A percentile compares a stretch with the other conserved stretches of the same genome.
Evolutionary conservation across 1,140 invertebrate species (phyloP).

Genomic region (Drosophila rufa): DNA sequence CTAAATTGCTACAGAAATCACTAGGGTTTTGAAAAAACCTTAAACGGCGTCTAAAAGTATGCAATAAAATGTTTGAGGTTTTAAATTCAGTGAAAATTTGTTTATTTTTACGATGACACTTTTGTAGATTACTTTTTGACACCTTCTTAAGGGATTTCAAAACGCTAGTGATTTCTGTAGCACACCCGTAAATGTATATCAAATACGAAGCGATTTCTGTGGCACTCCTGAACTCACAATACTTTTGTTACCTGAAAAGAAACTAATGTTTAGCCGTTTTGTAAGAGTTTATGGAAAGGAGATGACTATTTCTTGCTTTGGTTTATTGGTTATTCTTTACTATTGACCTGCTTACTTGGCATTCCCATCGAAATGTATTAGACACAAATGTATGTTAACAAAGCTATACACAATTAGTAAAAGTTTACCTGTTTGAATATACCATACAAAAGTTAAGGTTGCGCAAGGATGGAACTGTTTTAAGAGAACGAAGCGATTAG

Average conservation of each 20-base stretch:
- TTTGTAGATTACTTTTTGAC: no score
- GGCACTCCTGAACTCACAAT: background rate
- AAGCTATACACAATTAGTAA: slow-evolving; percentile 17
- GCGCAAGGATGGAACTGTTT: slow-evolving; percentile 1
- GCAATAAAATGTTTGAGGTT: no score
- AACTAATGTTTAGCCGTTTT: slow-evolving; percentile 30
- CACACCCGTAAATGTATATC: background rate
- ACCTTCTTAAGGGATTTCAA: no score
- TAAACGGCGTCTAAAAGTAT: no score
- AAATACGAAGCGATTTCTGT: background rate
- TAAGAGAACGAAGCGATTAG: slow-evolving; percentile 4
- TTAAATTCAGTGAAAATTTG: no score
- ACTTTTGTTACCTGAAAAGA: background rate
- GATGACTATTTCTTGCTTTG: background rate
- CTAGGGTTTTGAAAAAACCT: no score
- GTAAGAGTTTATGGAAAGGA: slow-evolving; percentile 44
- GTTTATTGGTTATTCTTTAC: slow-evolving; percentile 4
- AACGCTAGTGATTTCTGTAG: no score
- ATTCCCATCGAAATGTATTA: slow-evolving; percentile 3
- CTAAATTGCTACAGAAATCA: background rate
- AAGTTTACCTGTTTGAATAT: slow-evolving; percentile 8
- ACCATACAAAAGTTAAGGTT: slow-evolving; percentile 3
- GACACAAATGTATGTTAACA: slow-evolving; percentile 12
- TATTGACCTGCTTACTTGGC: background rate
- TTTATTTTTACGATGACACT: no score